Evolutionary conservation across 2,113 vertebrate species (phyloP).

Genomic region (Spea multiplicata): DNA sequence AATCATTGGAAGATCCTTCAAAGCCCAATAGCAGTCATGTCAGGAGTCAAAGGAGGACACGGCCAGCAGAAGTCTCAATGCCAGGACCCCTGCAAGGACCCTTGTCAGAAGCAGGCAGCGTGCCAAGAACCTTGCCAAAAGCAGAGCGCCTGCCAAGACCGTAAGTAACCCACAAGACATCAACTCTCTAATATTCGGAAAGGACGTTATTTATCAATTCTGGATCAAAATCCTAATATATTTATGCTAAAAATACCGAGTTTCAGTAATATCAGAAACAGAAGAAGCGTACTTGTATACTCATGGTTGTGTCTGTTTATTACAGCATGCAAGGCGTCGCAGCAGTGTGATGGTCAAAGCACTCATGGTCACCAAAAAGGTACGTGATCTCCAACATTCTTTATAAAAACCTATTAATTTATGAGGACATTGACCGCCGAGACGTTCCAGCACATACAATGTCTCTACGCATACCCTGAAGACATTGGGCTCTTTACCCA

Average conservation of each 20-base stretch:
- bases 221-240: too few relatives aligned
- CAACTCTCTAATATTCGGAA: too few relatives aligned
- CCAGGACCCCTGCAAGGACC: not conserved
- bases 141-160: conserved; percentile 2
- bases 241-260: not conserved
- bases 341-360: not conserved
- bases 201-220: too few relatives aligned
- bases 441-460: too few relatives aligned
- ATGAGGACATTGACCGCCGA: too few relatives aligned
- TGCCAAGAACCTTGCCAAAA: conserved; percentile 7
- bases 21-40: conserved; percentile 7
- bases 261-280: not conserved
- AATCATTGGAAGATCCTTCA: not conserved
- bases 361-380: conserved; percentile 1
- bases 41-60: conserved; percentile 16
- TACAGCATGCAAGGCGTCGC: conserved; percentile 30
- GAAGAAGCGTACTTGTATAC: too few relatives aligned
- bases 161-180: conserved; percentile 9
- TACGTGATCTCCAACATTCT: not conserved
- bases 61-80: conserved; percentile 18
- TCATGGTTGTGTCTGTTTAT: conserved; percentile 2
- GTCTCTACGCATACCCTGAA: too few relatives aligned
- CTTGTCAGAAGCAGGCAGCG: not conserved
- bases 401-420: too few relatives aligned
- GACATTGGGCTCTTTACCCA: too few relatives aligned